Evolutionary conservation across 2,888 invertebrate species (phyloP).

Genomic region (Hybos culiciformis): DNA sequence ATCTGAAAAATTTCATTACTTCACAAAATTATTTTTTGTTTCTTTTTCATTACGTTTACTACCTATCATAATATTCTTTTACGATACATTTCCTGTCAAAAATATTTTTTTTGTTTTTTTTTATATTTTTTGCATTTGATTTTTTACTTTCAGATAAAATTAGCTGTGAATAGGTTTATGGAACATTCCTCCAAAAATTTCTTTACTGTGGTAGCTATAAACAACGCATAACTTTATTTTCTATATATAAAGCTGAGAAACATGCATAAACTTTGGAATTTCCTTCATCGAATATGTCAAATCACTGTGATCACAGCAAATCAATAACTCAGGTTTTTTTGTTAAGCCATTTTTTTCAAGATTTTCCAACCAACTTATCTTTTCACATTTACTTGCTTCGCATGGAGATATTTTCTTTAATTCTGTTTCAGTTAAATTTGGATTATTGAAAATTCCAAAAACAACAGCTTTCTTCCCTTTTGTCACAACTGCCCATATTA

Average conservation of each 20-base stretch:
- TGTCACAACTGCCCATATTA: slow-evolving; percentile 22
- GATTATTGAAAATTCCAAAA: slow-evolving; percentile 21
- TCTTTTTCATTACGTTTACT: too few species aligned
- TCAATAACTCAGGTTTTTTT: neutral
- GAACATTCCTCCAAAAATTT: too few species aligned
- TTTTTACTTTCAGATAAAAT: too few species aligned
- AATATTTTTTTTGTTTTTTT: too few species aligned
- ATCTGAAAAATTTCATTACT: too few species aligned
- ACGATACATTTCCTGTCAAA: too few species aligned
- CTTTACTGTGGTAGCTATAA: too few species aligned
- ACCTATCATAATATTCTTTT: too few species aligned
- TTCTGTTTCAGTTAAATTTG: slow-evolving; percentile 11
- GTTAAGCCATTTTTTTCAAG: neutral
- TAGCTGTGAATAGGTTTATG: too few species aligned
- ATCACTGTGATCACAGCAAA: neutral
- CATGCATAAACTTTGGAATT: neutral
- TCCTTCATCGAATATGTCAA: neutral
- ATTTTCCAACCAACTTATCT: slow-evolving; percentile 19
- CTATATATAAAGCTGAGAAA: neutral
- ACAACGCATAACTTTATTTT: too few species aligned
- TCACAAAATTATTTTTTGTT: too few species aligned
- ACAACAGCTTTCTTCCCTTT: slow-evolving; percentile 16
- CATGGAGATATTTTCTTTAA: slow-evolving; percentile 16
- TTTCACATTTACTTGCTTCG: slow-evolving; percentile 18
- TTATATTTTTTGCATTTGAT: too few species aligned